These are phyloP conservation scores for Scaptomyza hsui DNA, from an alignment of 1,140 invertebrate species.

Conservation along the genomic window DNA sequence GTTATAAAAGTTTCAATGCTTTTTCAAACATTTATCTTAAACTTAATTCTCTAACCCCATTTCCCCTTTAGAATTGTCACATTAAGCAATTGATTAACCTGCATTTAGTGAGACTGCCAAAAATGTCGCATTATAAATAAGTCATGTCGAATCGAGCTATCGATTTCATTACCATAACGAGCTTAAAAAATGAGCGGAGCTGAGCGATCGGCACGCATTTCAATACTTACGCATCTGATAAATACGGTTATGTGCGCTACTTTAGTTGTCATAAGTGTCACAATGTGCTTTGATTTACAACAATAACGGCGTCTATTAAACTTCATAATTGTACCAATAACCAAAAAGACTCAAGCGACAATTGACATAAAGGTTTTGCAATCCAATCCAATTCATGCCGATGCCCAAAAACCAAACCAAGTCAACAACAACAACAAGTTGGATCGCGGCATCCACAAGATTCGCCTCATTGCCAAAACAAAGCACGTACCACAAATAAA, in stretches of 20 bases:
- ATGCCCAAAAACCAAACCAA: conserved; percentile 19
- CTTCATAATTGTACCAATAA: conserved; percentile 82
- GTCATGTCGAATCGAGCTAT: conserved; percentile 34
- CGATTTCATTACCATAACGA: conserved; percentile 68
- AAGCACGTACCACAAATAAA: conserved; percentile 74
- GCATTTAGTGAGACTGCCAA: conserved; percentile 5
- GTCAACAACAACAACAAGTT: conserved; percentile 15
- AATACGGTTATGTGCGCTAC: conserved; percentile 78
- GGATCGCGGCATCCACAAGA: conserved; percentile 2
- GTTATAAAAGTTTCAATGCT: no score
- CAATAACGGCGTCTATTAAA: conserved; percentile 77
- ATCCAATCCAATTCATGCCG: conserved; percentile 29
- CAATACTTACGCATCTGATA: conserved; percentile 17
- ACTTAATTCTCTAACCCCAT: no score
- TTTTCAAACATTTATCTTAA: no score
- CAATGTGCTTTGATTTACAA: conserved; percentile 81
- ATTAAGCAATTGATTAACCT: conserved; percentile 9
- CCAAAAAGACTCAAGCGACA: conserved; percentile 59
- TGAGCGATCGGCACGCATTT: conserved; percentile 24
- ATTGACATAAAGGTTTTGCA: conserved; percentile 67
- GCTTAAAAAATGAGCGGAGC: conserved; percentile 32
- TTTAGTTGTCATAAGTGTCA: conserved; percentile 82
- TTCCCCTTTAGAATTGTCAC: neutral
- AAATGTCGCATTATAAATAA: conserved; percentile 31
- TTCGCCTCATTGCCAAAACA: conserved; percentile 57